Evolutionary conservation across 2,797 vertebrate genomes (phyloP).

Genomic region (Oreochromis mossambicus): DNA sequence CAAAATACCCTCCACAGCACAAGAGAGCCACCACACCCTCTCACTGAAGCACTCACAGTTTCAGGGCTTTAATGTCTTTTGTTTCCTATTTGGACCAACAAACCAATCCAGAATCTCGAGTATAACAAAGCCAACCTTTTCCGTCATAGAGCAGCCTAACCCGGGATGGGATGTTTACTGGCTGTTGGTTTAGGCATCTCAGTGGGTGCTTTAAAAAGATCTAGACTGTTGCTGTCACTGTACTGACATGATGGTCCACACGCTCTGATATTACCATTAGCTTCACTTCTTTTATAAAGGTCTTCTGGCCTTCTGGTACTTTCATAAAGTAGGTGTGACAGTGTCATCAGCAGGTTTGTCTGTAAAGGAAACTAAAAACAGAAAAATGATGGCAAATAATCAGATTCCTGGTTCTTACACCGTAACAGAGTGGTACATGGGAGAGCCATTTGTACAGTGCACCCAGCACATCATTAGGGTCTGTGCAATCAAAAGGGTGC

Average conservation of each 20-base stretch:
- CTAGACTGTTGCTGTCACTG: not conserved
- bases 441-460: constrained; percentile 25
- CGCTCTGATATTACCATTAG: not conserved
- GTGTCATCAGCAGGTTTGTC: not conserved
- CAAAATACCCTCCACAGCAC: not conserved
- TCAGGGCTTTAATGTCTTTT: not conserved
- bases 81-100: not conserved
- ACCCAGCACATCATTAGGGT: not conserved
- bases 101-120: not conserved
- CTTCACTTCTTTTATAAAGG: not conserved
- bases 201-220: not conserved
- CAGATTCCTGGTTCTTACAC: not conserved
- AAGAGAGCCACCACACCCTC: not conserved
- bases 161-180: not conserved
- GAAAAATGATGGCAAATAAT: constrained; percentile 4
- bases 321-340: not conserved
- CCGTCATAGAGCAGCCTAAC: not conserved
- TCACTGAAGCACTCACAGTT: not conserved
- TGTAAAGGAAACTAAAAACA: constrained; percentile 3
- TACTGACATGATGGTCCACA: not conserved
- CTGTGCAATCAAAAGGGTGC: constrained; percentile 25
- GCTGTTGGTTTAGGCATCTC: not conserved
- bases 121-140: not conserved
- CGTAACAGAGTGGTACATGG: not conserved
- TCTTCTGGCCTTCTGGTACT: not conserved